Conservation (phyloP, 2,888 invertebrate species). For the Ptychoptera albimana region DNA sequence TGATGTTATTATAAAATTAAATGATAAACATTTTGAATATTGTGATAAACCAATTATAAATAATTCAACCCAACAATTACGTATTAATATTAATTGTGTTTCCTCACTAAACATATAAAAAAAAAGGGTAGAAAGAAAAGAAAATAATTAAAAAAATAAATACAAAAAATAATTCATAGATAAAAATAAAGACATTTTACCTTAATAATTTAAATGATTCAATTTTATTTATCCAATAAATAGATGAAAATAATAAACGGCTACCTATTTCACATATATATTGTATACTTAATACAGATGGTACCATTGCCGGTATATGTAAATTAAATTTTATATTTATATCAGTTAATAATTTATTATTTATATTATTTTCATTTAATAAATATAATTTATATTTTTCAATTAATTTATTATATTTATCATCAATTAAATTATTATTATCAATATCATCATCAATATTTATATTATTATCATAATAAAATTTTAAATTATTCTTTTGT, state of each 20-base stretch:
- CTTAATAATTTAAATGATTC: slow-evolving; percentile 66
- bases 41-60: slow-evolving; percentile 84
- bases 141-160: background rate
- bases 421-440: slow-evolving; percentile 15
- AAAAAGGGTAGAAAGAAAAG: background rate
- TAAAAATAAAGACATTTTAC: slow-evolving; percentile 30
- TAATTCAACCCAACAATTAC: slow-evolving; percentile 83
- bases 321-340: slow-evolving; percentile 57
- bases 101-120: slow-evolving; percentile 45
- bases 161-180: background rate
- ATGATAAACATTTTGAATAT: slow-evolving; percentile 59
- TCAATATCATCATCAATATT: slow-evolving; percentile 8
- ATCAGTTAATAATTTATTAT: slow-evolving; percentile 51
- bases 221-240: slow-evolving; percentile 80
- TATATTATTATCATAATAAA: slow-evolving; percentile 3
- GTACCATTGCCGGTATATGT: slow-evolving; percentile 61
- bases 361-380: slow-evolving; percentile 16
- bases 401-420: background rate
- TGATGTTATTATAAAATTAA: slow-evolving; percentile 67
- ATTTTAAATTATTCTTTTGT: too few species aligned
- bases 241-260: slow-evolving; percentile 71
- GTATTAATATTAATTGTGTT: slow-evolving; percentile 66
- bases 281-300: slow-evolving; percentile 82
- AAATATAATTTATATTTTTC: background rate
- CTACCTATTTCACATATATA: slow-evolving; percentile 93